Conservation (phyloP, 2,113 vertebrate genomes). For the Siniperca chuatsi region DNA sequence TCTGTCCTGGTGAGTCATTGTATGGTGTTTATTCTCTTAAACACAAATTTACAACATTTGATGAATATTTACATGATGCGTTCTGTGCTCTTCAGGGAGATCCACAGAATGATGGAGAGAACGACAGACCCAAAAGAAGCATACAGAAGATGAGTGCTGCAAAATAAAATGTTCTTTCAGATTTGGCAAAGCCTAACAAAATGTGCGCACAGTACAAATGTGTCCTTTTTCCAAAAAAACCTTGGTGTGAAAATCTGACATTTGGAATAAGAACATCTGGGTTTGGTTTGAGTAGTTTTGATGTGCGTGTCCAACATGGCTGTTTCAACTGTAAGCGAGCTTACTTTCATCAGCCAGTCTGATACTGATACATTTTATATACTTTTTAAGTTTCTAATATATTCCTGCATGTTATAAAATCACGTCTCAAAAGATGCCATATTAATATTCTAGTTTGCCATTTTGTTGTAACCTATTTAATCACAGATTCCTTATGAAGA, state of each 20-base stretch:
- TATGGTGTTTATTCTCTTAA: not conserved
- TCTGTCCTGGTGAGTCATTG: constrained; percentile 70
- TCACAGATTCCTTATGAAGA: constrained; percentile 70
- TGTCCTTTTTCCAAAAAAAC: constrained; percentile 21
- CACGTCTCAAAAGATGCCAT: constrained; percentile 42
- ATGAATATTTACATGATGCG: not conserved
- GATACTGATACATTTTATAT: constrained; percentile 48
- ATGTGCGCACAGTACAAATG: not conserved
- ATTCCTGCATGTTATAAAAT: constrained; percentile 72
- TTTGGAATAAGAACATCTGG: constrained; percentile 17
- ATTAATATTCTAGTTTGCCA: constrained; percentile 52
- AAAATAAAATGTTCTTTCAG: constrained; percentile 7
- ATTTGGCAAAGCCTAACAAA: constrained; percentile 2
- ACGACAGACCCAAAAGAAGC: constrained; percentile 50
- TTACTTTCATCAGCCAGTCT: constrained; percentile 42
- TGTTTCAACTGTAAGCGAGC: constrained; percentile 51
- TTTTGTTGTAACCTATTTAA: constrained; percentile 76
- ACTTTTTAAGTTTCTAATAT: constrained; percentile 74
- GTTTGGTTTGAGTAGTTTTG: constrained; percentile 22
- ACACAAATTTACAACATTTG: not conserved
- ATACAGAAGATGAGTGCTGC: constrained; percentile 26
- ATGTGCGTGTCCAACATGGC: constrained; percentile 20
- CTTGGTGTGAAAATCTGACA: constrained; percentile 28
- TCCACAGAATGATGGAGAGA: constrained; percentile 50
- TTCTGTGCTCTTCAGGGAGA: constrained; percentile 66